Base-by-base conservation (phyloP, 2,888 invertebrate species). In the Drosophila neutralis region DNA sequence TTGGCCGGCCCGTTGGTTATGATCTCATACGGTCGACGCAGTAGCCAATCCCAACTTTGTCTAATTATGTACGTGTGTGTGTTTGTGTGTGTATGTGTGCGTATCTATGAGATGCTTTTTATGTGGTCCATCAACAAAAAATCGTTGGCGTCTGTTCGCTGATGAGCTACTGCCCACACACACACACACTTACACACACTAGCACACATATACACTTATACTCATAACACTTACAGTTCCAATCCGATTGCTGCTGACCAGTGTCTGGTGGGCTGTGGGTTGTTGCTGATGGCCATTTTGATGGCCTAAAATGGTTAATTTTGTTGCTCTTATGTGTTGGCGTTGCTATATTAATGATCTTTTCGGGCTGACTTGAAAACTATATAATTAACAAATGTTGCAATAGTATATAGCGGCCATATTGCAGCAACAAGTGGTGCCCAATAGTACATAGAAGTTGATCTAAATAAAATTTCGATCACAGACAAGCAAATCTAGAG, bases 11-110 rank as follows among this genome's bases (percentile, higher is more conserved):
- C 60, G 31, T 31, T 62, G 63, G 52, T 60, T 63, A 80, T 86
- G 85, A 88, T 88, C 82, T 86, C 85, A 86, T 85, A 56, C 80
- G 65, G 54, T 67, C 64, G 68, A 48, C 59, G 53, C 66, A 52
- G 31, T 72, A 80, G 79, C 90, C 87, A 87, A 90, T 90, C 90
- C 87, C 90, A 77, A 88, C 78, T 82, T 85, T 80, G 88, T 69
- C 73, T 72, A 83, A 76, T 78, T 76, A 78, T 71, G 59, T 69
- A 35, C 68, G 63, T 65, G 29, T 63, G 57, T 52, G 3, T 53
- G 63, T 80, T 10, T 57, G 29, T 56, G 36, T 59, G 45, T 36
- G 69, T 60, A 7, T 54, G 36, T 27, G 54, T 54, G 24, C 36
- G 69, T 88, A 75, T 86, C 73, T 85, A 64, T 84, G 89, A 82